Percentiles rank a stretch among this genome's conserved stretches.
Conservation (phyloP, 2,888 invertebrate genomes). For the Lasioglossum pauxillum region DNA sequence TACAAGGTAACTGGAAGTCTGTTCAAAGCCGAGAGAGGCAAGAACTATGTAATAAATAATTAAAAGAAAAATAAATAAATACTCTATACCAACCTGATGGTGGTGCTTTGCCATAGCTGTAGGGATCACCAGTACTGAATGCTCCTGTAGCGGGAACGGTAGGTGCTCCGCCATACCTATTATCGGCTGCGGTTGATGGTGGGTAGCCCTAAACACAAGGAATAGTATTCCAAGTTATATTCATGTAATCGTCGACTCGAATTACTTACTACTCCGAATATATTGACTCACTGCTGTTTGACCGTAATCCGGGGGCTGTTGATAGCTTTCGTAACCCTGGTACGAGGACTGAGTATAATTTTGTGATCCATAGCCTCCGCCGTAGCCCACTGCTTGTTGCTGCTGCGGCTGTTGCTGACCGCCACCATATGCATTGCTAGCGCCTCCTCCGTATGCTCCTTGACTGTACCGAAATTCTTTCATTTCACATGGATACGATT, state of each 20-base stretch:
- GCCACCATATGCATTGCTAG: slow-evolving; percentile 79
- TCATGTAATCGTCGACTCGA: not conserved
- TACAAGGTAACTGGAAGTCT: not conserved
- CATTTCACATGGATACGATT: not conserved
- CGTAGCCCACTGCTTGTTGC: slow-evolving; percentile 77
- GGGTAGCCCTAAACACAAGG: slow-evolving; percentile 78
- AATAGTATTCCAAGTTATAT: not conserved
- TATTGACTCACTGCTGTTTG: slow-evolving; percentile 78
- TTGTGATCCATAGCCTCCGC: slow-evolving; percentile 78
- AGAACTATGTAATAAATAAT: not conserved
- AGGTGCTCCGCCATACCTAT: slow-evolving; percentile 81
- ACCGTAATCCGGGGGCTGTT: slow-evolving; percentile 81
- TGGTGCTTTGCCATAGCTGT: slow-evolving; percentile 82
- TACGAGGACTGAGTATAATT: slow-evolving; percentile 81
- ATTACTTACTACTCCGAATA: not conserved
- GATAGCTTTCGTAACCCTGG: slow-evolving; percentile 83
- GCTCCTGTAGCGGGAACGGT: slow-evolving; percentile 78
- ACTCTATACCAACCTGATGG: slow-evolving; percentile 77
- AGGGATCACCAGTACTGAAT: slow-evolving; percentile 81
- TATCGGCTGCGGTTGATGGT: slow-evolving; percentile 80
- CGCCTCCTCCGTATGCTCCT: slow-evolving; percentile 80
- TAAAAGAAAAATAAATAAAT: not conserved
- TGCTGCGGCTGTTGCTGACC: slow-evolving; percentile 77
- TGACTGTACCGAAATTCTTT: slow-evolving; percentile 67
- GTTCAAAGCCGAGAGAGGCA: not conserved